phyloP scores from a whole-genome alignment of 1,140 invertebrate genomes.

The Listronotus oregonensis region DNA sequence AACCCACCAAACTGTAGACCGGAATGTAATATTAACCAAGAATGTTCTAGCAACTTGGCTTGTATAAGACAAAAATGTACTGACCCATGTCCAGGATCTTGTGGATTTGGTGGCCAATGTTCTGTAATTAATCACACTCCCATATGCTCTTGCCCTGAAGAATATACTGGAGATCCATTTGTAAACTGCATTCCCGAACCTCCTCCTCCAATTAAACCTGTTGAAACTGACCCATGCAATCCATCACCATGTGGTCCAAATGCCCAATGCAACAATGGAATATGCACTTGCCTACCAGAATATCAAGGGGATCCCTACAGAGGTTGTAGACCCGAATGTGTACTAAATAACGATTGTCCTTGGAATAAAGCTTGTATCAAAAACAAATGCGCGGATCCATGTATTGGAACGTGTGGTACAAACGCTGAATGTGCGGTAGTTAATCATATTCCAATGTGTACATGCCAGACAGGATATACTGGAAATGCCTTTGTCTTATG shows the following conservation, averaged over 20 bases:
- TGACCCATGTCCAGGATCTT: conserved; percentile 70
- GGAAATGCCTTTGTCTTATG: conserved; percentile 80
- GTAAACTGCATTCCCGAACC: conserved; percentile 60
- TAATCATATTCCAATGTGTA: conserved; percentile 73
- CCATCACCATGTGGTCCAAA: conserved; percentile 72
- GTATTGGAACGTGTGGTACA: conserved; percentile 65
- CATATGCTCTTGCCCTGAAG: conserved; percentile 67
- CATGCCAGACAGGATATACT: conserved; percentile 67
- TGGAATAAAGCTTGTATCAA: conserved; percentile 65
- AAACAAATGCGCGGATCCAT: conserved; percentile 69
- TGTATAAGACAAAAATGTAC: conserved; percentile 69
- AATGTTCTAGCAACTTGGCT: conserved; percentile 65
- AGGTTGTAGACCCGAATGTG: conserved; percentile 77
- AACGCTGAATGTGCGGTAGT: conserved; percentile 71
- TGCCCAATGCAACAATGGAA: conserved; percentile 62
- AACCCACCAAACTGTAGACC: conserved; percentile 69
- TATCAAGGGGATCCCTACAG: conserved; percentile 73
- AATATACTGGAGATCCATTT: conserved; percentile 70
- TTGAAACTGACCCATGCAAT: conserved; percentile 62
- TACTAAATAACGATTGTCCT: conserved; percentile 69
- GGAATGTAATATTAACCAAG: conserved; percentile 69
- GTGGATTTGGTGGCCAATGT: conserved; percentile 66
- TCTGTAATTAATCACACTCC: conserved; percentile 67
- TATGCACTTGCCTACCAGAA: conserved; percentile 72
- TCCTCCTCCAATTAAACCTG: conserved; percentile 52